phyloP scores from a whole-genome alignment of 2,797 vertebrate genomes.

The Lagothrix lagotricha region DNA sequence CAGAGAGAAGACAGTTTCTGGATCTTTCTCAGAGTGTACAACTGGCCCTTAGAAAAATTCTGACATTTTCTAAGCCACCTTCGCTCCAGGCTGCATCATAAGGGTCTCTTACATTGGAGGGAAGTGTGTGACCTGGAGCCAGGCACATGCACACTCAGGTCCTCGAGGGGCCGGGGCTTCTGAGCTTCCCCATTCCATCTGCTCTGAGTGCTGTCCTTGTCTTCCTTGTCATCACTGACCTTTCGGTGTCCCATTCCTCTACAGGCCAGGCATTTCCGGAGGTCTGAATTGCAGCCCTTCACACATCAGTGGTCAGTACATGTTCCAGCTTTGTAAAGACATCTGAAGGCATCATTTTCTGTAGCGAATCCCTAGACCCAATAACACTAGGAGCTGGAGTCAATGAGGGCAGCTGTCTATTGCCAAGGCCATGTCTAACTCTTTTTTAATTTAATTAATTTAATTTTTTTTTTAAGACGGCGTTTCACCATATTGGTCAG shows the following conservation, averaged over 20 bases:
- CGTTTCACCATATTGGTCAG: too few relatives aligned
- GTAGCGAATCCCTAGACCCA: not conserved
- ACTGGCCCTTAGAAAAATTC: not conserved
- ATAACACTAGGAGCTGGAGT: not conserved
- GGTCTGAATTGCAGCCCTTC: not conserved
- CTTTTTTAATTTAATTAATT: not conserved
- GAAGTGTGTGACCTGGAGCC: not conserved
- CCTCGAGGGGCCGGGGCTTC: fast-evolving
- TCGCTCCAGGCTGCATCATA: not conserved
- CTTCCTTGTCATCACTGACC: not conserved
- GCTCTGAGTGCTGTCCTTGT: not conserved
- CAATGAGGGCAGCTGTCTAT: not conserved
- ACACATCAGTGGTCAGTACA: not conserved
- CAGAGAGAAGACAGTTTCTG: not conserved
- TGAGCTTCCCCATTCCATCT: fast-evolving
- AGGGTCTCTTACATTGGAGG: not conserved
- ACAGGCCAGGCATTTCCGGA: not conserved
- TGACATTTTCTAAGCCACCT: not conserved
- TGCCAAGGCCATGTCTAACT: not conserved
- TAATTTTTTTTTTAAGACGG: too few relatives aligned
- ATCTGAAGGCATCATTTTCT: not conserved
- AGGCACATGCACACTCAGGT: too few relatives aligned
- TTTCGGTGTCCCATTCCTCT: not conserved
- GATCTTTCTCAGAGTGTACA: not conserved
- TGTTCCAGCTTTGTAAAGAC: not conserved